These are phyloP conservation scores for Sturnus vulgaris DNA, from an alignment of 2,113 vertebrate species.

Conservation along the genomic window DNA sequence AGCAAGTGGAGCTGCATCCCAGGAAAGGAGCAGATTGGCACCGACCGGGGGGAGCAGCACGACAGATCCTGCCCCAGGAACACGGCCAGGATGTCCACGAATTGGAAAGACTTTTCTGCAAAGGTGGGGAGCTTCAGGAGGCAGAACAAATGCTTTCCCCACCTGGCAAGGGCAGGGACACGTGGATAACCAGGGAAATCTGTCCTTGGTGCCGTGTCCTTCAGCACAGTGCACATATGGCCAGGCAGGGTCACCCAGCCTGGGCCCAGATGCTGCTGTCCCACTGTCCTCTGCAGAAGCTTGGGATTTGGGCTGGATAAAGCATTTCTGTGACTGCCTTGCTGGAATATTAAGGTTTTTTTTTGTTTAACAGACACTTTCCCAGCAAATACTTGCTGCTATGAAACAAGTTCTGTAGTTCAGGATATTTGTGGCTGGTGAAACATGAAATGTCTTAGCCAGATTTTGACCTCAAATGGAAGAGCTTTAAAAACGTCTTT, in stretches of 20 bases:
- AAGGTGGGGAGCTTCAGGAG: slow-evolving; percentile 1
- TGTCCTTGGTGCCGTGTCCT: not conserved
- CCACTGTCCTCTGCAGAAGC: not conserved
- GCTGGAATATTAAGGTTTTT: not conserved
- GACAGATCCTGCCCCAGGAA: slow-evolving; percentile 11
- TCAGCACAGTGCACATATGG: not conserved
- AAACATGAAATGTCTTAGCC: not conserved
- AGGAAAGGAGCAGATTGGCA: not conserved
- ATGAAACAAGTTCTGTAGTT: not conserved
- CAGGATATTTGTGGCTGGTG: not conserved
- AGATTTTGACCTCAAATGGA: not conserved
- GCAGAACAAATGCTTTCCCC: not conserved
- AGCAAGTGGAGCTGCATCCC: not conserved
- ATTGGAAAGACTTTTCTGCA: not conserved
- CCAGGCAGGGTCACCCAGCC: not conserved
- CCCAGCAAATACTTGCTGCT: not conserved
- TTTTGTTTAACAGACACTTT: not conserved
- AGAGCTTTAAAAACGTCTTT: not conserved
- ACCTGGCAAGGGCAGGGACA: not conserved
- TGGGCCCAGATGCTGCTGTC: not conserved
- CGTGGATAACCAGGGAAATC: not conserved
- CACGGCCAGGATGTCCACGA: not conserved
- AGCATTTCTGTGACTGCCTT: not conserved
- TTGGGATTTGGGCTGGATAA: not conserved
- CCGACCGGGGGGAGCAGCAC: not conserved